Evolutionary conservation across 1,140 invertebrate species (phyloP), one percentile per base, ranked within the genome.

Genomic region (Pectinophora gossypiella): DNA sequence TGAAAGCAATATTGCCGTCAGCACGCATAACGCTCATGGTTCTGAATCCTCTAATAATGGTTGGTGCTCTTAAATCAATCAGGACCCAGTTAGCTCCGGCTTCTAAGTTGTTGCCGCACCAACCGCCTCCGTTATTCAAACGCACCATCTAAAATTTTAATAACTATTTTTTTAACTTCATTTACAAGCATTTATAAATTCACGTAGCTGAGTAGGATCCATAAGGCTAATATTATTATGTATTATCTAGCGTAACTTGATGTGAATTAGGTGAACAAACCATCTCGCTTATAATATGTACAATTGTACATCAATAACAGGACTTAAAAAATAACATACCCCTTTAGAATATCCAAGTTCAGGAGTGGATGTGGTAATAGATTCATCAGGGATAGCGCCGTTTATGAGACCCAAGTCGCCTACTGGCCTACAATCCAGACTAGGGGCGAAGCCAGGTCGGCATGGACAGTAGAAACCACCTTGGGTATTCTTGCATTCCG

Each of bases 381-480:
- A 94, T 32, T 95, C 94, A 75, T 97, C 95, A 0, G 96, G 94
- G 76, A 98, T 95, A 18, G 95, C 96, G 38, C 96, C 95, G 71
- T 95, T 96, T 44, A 94, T 95, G 6, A 98, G 85, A 18, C 96
- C 96, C 23, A 98, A 90, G 87, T 98, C 96, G 12, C 93, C 93
- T 22, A 97, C 93, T 1, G 95, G 95, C 61, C 96, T 89, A 66
- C 96, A 98, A 74, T 98, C 96, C 68, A 96, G 91, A 50, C 94
- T 97, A 12, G 96, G 94, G 21, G 93, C 85, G 74, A 97, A 98
- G 40, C 96, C 96, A 59, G 91, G 72, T 60, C 93, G 91, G 68
- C 97, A 99, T 65, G 96, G 95, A 72, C 97, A 99, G 51, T 93
- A 94, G 87, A 98, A 98, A 18, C 96, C 95, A 44, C 97, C 97